These are phyloP conservation scores for Echeneis naucrates DNA, from an alignment of 2,797 vertebrate genomes.

Conservation along the genomic window DNA sequence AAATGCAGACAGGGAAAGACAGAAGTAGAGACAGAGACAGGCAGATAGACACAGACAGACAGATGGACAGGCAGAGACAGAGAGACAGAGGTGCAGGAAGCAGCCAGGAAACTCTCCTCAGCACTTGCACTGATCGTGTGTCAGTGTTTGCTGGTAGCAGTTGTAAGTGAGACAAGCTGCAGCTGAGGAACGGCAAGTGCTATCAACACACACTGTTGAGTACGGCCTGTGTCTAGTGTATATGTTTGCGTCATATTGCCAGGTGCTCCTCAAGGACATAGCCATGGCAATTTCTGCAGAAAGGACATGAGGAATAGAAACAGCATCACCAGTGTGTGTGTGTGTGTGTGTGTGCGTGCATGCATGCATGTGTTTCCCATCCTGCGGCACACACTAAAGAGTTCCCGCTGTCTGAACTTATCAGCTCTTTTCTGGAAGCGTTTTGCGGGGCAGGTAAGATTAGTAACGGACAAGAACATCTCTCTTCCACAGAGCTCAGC, in stretches of 20 bases:
- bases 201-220: slow-evolving; percentile 17
- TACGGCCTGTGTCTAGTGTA: slow-evolving; percentile 25
- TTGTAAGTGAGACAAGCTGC: slow-evolving; percentile 30
- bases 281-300: slow-evolving; percentile 61
- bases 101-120: neutral
- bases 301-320: slow-evolving; percentile 41
- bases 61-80: too few species aligned
- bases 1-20: too few species aligned
- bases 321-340: neutral
- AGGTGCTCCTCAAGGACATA: slow-evolving; percentile 76
- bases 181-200: slow-evolving; percentile 24
- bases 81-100: neutral
- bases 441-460: slow-evolving; percentile 1
- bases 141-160: slow-evolving; percentile 25
- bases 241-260: slow-evolving; percentile 45
- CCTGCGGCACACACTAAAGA: neutral
- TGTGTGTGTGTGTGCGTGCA: neutral
- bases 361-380: neutral
- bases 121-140: slow-evolving; percentile 13
- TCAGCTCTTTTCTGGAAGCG: neutral
- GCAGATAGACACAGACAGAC: too few species aligned
- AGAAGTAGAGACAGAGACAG: too few species aligned
- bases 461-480: slow-evolving; percentile 15
- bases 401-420: slow-evolving; percentile 12
- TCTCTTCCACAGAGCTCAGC: slow-evolving; percentile 66